Conservation (phyloP, 2,113 vertebrate species). For the Clupea harengus region DNA sequence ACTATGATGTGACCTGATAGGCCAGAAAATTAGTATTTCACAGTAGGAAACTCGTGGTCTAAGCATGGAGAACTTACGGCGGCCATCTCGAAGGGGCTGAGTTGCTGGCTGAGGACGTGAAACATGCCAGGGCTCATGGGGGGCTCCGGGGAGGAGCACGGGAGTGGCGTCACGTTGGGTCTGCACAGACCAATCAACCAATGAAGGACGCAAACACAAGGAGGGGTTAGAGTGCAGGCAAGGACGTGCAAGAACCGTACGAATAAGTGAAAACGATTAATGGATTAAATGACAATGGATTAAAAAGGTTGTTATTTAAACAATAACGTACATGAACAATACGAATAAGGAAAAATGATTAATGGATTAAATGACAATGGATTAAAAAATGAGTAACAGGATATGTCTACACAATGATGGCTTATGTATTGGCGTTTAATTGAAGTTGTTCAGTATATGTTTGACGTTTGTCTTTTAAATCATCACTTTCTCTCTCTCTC, state of each 20-base stretch:
- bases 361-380: not conserved
- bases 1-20: not conserved
- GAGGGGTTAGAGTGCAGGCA: not conserved
- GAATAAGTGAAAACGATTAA: not conserved
- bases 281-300: not conserved
- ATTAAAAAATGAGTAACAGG: too few species aligned
- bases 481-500: not conserved
- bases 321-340: not conserved
- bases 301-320: not conserved
- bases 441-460: not conserved
- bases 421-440: not conserved
- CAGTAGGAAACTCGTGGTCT: not conserved
- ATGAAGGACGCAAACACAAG: not conserved
- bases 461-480: not conserved
- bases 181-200: conserved; percentile 36
- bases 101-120: conserved; percentile 84
- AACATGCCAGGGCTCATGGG: conserved; percentile 94
- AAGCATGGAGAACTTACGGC: conserved; percentile 69
- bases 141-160: conserved; percentile 84
- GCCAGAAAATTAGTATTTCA: not conserved
- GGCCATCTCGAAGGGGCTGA: conserved; percentile 85
- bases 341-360: not conserved
- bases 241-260: not conserved
- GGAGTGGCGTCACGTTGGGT: conserved; percentile 62
- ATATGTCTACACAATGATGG: not conserved